Conservation (phyloP, 2,888 invertebrate species). For the Himalopsyche japonica region DNA sequence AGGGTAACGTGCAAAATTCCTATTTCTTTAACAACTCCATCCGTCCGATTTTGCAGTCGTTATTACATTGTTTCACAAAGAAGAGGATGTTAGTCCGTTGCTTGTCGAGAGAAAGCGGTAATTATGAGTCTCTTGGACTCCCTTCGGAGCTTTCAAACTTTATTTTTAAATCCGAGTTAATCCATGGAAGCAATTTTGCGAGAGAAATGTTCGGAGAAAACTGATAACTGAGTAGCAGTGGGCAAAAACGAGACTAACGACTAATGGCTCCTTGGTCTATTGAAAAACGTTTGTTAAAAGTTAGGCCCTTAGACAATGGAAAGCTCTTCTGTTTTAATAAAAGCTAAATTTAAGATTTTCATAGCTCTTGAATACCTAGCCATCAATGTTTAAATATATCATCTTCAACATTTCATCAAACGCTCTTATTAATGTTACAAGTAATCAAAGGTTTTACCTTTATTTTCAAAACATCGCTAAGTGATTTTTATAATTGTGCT, state of each 20-base stretch:
- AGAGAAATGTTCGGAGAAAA: slow-evolving; percentile 12
- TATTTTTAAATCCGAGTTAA: slow-evolving; percentile 39
- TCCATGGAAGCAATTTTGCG: slow-evolving; percentile 28
- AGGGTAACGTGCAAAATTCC: slow-evolving; percentile 28
- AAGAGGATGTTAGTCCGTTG: slow-evolving; percentile 31
- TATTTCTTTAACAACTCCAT: slow-evolving; percentile 37
- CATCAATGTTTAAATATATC: background rate
- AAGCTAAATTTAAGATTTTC: background rate
- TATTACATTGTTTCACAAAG: slow-evolving; percentile 39
- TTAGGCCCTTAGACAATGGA: slow-evolving; percentile 7
- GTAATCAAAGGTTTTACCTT: too few species aligned
- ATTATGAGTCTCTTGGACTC: slow-evolving; percentile 29
- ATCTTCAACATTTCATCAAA: too few species aligned
- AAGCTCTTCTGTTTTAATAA: slow-evolving; percentile 23
- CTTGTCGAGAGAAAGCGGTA: slow-evolving; percentile 21
- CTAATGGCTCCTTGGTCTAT: slow-evolving; percentile 28
- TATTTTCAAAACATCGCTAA: too few species aligned
- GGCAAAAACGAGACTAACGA: background rate
- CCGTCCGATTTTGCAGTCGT: slow-evolving; percentile 35
- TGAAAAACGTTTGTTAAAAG: slow-evolving; percentile 23
- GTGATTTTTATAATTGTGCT: too few species aligned
- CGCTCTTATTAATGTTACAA: too few species aligned
- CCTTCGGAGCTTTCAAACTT: slow-evolving; percentile 32
- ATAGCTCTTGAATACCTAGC: background rate
- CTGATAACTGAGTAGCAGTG: slow-evolving; percentile 18